Evolutionary conservation across 2,113 vertebrate species (phyloP).

Genomic region (Equus quagga): DNA sequence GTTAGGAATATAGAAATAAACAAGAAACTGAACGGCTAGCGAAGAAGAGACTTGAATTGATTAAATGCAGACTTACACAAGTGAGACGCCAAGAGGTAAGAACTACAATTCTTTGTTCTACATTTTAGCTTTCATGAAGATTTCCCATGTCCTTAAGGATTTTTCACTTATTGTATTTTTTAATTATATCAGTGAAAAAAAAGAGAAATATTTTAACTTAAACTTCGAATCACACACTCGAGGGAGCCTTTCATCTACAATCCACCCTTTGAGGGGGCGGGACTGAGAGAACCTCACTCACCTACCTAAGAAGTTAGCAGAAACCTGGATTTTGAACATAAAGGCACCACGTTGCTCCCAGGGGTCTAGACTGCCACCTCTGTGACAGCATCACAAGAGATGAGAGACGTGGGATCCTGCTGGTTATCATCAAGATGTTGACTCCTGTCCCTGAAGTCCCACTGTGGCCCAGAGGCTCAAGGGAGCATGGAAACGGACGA

Average conservation of each 20-base stretch:
- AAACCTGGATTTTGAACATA: background rate
- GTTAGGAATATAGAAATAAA: background rate
- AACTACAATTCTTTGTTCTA: background rate
- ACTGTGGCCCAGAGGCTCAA: background rate
- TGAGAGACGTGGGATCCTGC: background rate
- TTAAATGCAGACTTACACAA: background rate
- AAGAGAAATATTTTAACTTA: constrained; percentile 8
- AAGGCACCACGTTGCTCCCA: background rate
- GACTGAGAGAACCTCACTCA: background rate
- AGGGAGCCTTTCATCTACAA: background rate
- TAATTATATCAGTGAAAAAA: background rate
- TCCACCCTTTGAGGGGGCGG: background rate
- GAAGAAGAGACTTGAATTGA: background rate
- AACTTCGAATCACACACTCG: background rate
- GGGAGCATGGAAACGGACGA: background rate
- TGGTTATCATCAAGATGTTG: background rate
- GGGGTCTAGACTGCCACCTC: background rate
- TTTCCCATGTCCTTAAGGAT: background rate
- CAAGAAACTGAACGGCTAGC: background rate
- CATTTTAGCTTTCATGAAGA: background rate
- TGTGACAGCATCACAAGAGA: background rate
- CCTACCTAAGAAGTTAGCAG: background rate
- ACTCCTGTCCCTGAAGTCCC: background rate
- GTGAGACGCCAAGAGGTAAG: background rate
- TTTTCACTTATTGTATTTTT: background rate